Percentiles rank a stretch among this genome's conserved stretches.
Conservation (phyloP, 2,797 vertebrate species). For the Microcaecilia unicolor region DNA sequence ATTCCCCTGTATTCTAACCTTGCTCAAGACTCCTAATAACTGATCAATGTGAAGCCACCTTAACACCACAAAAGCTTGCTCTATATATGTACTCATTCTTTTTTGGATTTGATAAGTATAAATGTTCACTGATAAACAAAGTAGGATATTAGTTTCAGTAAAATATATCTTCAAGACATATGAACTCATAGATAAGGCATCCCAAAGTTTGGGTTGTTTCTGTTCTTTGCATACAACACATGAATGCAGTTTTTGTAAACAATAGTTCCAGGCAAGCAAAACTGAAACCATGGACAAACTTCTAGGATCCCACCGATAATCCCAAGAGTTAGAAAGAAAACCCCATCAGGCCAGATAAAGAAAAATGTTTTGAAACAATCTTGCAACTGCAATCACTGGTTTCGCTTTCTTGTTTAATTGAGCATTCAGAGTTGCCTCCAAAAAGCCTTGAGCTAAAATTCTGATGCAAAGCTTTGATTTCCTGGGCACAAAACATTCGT, state of each 20-base stretch:
- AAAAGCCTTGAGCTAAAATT: constrained; percentile 26
- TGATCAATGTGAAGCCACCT: constrained; percentile 28
- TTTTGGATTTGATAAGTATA: constrained; percentile 34
- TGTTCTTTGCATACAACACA: constrained; percentile 49
- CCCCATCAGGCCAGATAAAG: constrained; percentile 11
- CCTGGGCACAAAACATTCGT: constrained; percentile 6
- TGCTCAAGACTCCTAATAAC: constrained; percentile 19
- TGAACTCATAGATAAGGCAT: constrained; percentile 66
- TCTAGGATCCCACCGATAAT: constrained; percentile 33
- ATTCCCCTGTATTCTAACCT: constrained; percentile 13
- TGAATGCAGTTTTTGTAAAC: constrained; percentile 78
- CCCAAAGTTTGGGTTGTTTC: constrained; percentile 20
- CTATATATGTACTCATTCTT: constrained; percentile 10
- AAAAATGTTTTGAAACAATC: constrained; percentile 24
- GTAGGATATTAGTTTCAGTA: constrained; percentile 25
- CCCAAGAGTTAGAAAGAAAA: constrained; percentile 29
- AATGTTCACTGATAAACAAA: constrained; percentile 23
- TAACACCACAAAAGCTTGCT: constrained; percentile 18
- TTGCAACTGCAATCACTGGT: constrained; percentile 24
- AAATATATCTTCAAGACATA: constrained; percentile 49
- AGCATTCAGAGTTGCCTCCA: constrained; percentile 23
- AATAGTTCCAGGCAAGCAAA: constrained; percentile 51
- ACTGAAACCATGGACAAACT: constrained; percentile 32
- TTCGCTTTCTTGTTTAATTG: constrained; percentile 37
- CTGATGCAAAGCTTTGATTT: constrained; percentile 21